Percentiles rank a stretch among this genome's conserved stretches.
These are phyloP conservation scores for Triplophysa bombifrons DNA, from an alignment of 2,797 vertebrate species.

Conservation along the genomic window DNA sequence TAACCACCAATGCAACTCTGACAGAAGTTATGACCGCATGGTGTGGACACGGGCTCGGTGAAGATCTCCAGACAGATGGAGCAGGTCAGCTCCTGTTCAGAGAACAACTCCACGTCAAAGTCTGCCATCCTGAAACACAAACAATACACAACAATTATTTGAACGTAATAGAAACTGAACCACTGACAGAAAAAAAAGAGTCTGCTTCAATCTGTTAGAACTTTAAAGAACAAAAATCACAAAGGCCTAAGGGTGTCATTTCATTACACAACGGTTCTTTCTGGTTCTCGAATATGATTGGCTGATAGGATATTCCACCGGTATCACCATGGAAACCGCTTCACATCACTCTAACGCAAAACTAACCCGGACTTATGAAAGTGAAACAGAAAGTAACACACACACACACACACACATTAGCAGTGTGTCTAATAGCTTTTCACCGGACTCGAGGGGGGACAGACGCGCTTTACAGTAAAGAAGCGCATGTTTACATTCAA, in stretches of 20 bases:
- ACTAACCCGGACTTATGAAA: neutral
- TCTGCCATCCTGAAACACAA: conserved; percentile 66
- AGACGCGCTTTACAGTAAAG: too few species aligned
- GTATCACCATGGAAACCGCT: too few species aligned
- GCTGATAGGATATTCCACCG: neutral
- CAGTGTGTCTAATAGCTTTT: too few species aligned
- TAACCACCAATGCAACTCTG: conserved; percentile 81
- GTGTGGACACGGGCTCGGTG: conserved; percentile 84
- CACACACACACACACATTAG: too few species aligned
- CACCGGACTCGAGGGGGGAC: too few species aligned
- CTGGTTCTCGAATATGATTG: neutral
- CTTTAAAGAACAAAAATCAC: too few species aligned
- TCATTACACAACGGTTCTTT: neutral
- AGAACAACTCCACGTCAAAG: conserved; percentile 61
- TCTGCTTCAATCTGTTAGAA: too few species aligned
- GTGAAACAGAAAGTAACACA: neutral
- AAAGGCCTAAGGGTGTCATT: neutral
- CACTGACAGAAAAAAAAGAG: too few species aligned
- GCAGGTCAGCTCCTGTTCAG: conserved; percentile 87
- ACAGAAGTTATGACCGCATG: conserved; percentile 96
- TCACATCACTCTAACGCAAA: too few species aligned
- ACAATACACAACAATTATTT: neutral
- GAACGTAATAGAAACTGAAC: neutral
- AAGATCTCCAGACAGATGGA: conserved; percentile 91
- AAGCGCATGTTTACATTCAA: too few species aligned